These are phyloP conservation scores for Diorhabda carinulata DNA, from an alignment of 1,140 invertebrate genomes.

Conservation along the genomic window DNA sequence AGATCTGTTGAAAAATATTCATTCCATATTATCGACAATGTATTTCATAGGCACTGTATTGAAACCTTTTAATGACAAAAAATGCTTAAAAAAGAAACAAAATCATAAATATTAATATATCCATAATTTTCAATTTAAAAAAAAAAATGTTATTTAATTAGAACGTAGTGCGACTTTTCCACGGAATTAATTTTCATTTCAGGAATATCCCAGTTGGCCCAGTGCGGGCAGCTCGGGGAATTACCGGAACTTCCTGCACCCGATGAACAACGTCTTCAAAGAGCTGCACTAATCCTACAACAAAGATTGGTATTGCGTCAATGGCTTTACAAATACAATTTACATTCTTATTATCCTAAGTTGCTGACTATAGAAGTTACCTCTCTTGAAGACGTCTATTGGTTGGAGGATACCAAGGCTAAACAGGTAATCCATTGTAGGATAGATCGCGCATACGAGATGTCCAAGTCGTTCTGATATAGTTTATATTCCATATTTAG, in stretches of 20 bases:
- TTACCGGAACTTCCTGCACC: slow-evolving; percentile 72
- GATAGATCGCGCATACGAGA: too few species aligned
- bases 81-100: too few species aligned
- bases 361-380: slow-evolving; percentile 75
- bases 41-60: too few species aligned
- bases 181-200: slow-evolving; percentile 36
- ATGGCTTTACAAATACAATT: slow-evolving; percentile 70
- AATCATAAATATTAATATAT: too few species aligned
- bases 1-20: too few species aligned
- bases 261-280: slow-evolving; percentile 72
- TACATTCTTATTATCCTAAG: slow-evolving; percentile 73
- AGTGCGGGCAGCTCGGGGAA: slow-evolving; percentile 64
- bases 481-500: too few species aligned
- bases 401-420: slow-evolving; percentile 75
- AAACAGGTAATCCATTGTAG: slow-evolving; percentile 48
- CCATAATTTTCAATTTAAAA: too few species aligned
- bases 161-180: too few species aligned
- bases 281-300: slow-evolving; percentile 70
- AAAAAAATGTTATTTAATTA: too few species aligned
- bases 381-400: slow-evolving; percentile 82
- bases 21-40: too few species aligned
- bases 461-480: too few species aligned
- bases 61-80: too few species aligned
- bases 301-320: slow-evolving; percentile 75
- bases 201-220: slow-evolving; percentile 79